Evolutionary conservation across 1,140 invertebrate genomes (phyloP), one percentile per base, ranked within the genome.

Genomic region (Sipha flava): DNA sequence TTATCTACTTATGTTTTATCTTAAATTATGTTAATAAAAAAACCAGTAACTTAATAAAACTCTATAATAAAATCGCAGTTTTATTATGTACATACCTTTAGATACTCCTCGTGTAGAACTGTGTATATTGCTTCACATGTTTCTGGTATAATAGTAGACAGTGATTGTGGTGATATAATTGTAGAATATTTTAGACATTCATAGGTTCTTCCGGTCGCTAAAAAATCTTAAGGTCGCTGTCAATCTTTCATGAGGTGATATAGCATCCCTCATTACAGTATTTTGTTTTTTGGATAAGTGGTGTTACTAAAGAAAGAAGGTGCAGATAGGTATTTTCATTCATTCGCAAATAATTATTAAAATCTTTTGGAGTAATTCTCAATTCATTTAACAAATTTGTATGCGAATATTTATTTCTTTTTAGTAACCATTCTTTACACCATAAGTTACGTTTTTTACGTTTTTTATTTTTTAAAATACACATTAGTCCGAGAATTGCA

Each of bases 161-260:
- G 68, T 26, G 81, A 80, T 62, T 83, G 81, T 14, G 81, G 66
- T 80, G 83, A 84, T 62, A 84, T 83, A 45, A 82, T 79, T 45
- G 83, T 82, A 49, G 83, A 80, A 81, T 75, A 85, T 80, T 82
- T 84, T 26, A 85, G 79, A 83, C 86, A 84, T 83, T 84, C 83
- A 80, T 83, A 86, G 77, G 66, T 82, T 80, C 82, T 82, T 68
- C 85, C 85, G 23, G 84, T 85, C 62, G 83, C 84, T 59, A 85
- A 82, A 82, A n/a, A 82, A 85, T 80, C 84, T 82, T 37, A 86
- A 77, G 49, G 85, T 86, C 37, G 82, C 83, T 49, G 81, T 82
- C 31, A 86, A 82, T 77, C 84, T 82, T 82, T 86, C 84, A 80
- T 85, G 80, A 77, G 84, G 81, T 57, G 83, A 82, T 79, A 86